Conservation (phyloP, 2,888 invertebrate species). For the Lasioglossum figueresi region DNA sequence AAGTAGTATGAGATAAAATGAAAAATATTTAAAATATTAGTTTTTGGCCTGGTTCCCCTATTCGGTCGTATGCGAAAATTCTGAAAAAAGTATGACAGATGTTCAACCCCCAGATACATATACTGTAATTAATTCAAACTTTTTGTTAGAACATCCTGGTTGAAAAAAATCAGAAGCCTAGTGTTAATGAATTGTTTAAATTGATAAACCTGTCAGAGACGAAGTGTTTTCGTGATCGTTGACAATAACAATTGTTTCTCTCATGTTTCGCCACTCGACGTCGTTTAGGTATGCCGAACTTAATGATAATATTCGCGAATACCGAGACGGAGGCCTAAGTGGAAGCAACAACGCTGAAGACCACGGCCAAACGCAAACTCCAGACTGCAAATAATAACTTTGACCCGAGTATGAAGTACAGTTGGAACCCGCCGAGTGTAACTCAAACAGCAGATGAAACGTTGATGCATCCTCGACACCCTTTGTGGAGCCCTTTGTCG, state of each 20-base stretch:
- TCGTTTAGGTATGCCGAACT: background rate
- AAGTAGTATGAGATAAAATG: background rate
- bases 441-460: slow-evolving; percentile 31
- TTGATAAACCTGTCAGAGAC: no score
- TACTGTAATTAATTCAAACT: no score
- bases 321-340: background rate
- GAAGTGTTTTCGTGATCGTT: background rate
- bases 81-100: no score
- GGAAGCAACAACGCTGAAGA: background rate
- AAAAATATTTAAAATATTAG: background rate
- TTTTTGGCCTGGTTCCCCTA: background rate
- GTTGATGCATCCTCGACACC: slow-evolving; percentile 28
- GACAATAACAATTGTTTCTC: background rate
- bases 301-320: slow-evolving; percentile 2
- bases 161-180: no score
- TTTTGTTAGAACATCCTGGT: no score
- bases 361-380: slow-evolving; percentile 15
- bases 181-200: no score
- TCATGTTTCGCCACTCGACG: background rate
- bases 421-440: slow-evolving; percentile 19
- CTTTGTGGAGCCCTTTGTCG: background rate
- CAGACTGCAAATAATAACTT: slow-evolving; percentile 29
- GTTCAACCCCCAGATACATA: no score
- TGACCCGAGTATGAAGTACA: slow-evolving; percentile 11
- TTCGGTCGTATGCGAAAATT: no score